Evolutionary conservation across 1,140 invertebrate species (phyloP), one percentile per base, ranked within the genome.

Genomic region (Drosophila bocqueti): DNA sequence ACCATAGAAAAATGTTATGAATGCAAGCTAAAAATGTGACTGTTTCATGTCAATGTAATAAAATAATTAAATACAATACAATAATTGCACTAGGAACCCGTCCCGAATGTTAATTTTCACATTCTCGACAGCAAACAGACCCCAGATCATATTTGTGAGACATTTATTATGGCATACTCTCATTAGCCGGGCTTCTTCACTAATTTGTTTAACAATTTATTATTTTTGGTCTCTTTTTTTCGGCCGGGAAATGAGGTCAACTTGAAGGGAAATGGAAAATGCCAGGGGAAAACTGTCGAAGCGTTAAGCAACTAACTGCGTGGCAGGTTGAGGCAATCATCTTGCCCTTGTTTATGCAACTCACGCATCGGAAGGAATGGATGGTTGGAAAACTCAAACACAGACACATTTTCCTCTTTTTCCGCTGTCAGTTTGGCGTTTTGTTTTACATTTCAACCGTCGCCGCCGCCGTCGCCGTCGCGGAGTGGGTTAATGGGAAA

Each of bases 291-390:
- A 82, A 87, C 73, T 89, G 84, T 71, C 84, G 84, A 84, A 84
- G 84, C 84, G 84, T 89, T 81, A 89, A 87, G 84, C 81, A 64
- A 71, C 75, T 60, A 62, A 50, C 74, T 77, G 46, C 42, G 26
- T 34, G 55, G 57, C 60, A 79, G 52, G 75, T 65, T 67, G 83
- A 47, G 79, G 79, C 71, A 87, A 85, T 64, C 83, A 83, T 57
- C 34, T 26, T 63, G 69, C 63, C 68, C 68, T 83, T 87, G 80
- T 83, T 89, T 81, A 84, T 89, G 81, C 77, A 86, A 58, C 83
- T 64, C 83, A 85, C 83, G 83, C 83, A 84, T 59, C 72, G 71
- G 59, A 59, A 55, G 42, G 42, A n/a, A 50, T 11, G 49, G 6
- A 24, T n/a, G 49, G 52, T 21, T 64, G 58, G 72, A 87, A 86